These are phyloP conservation scores for Colius striatus DNA, from an alignment of 2,113 vertebrate genomes.

Conservation along the genomic window DNA sequence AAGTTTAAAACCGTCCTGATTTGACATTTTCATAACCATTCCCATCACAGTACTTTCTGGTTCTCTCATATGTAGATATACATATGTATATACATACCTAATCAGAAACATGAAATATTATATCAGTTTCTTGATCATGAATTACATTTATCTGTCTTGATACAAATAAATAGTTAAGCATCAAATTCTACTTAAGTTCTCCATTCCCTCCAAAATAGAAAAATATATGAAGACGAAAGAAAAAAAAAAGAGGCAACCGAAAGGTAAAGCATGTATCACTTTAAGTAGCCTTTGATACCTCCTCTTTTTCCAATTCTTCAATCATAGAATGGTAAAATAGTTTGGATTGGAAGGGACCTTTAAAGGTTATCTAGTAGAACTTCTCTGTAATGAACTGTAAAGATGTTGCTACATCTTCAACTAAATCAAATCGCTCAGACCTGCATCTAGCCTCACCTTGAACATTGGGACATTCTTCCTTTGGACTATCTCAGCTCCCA, in stretches of 20 bases:
- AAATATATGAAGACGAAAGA: neutral
- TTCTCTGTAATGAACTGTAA: neutral
- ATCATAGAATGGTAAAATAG: neutral
- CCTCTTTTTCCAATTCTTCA: neutral
- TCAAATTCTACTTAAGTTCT: neutral
- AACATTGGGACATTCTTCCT: neutral
- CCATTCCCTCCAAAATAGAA: neutral
- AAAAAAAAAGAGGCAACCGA: accelerated
- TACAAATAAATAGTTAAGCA: neutral
- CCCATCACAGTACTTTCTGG: neutral
- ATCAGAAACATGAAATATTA: neutral
- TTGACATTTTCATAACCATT: neutral
- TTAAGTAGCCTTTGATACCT: neutral
- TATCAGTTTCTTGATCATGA: neutral
- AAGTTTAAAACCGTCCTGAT: neutral
- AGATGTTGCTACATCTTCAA: too few relatives aligned
- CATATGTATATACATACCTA: neutral
- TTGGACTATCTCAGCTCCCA: accelerated
- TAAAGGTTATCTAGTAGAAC: neutral
- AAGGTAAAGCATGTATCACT: neutral
- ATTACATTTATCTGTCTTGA: neutral
- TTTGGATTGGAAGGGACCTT: neutral
- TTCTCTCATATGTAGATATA: neutral
- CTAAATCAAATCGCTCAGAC: neutral
- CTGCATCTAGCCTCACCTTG: neutral